Evolutionary conservation across 2,888 invertebrate genomes (phyloP).

Genomic region (Epicampocera succincta): DNA sequence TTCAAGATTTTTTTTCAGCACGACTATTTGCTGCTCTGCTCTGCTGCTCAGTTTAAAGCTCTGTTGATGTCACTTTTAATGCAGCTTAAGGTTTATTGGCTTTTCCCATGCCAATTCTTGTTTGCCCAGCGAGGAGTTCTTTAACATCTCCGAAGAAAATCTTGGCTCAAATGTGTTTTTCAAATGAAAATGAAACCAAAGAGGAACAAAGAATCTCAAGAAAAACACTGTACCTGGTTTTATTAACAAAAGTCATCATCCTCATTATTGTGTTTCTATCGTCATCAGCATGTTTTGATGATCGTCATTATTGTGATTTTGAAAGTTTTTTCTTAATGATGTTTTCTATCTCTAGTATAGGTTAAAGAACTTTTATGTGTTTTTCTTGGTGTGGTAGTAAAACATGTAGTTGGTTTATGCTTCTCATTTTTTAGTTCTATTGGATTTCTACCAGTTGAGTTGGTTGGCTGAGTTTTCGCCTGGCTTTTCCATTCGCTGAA

Average conservation of each 20-base stretch:
- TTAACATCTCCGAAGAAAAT: slow-evolving; percentile 49
- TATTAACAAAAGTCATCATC: slow-evolving; percentile 44
- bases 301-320: slow-evolving; percentile 21
- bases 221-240: slow-evolving; percentile 68
- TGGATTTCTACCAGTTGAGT: slow-evolving; percentile 35
- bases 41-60: slow-evolving; percentile 56
- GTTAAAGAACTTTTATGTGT: slow-evolving; percentile 58
- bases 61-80: slow-evolving; percentile 68
- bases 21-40: slow-evolving; percentile 47
- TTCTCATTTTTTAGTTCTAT: slow-evolving; percentile 22
- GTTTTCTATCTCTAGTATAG: slow-evolving; percentile 48
- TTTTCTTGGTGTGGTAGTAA: slow-evolving; percentile 32
- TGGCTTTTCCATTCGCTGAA: slow-evolving; percentile 32
- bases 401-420: slow-evolving; percentile 40
- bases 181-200: slow-evolving; percentile 74
- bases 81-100: slow-evolving; percentile 67
- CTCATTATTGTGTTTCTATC: slow-evolving; percentile 30
- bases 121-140: slow-evolving; percentile 46
- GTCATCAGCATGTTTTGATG: slow-evolving; percentile 5
- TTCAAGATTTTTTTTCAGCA: neutral
- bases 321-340: slow-evolving; percentile 35
- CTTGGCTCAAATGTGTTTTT: slow-evolving; percentile 68
- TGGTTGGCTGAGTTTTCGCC: slow-evolving; percentile 40
- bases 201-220: slow-evolving; percentile 57
- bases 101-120: slow-evolving; percentile 54